Evolutionary conservation across 92 coral and sea anemone species (phyloP), one percentile per base, ranked within the genome.

Genomic region (Phenganax stokvisi): DNA sequence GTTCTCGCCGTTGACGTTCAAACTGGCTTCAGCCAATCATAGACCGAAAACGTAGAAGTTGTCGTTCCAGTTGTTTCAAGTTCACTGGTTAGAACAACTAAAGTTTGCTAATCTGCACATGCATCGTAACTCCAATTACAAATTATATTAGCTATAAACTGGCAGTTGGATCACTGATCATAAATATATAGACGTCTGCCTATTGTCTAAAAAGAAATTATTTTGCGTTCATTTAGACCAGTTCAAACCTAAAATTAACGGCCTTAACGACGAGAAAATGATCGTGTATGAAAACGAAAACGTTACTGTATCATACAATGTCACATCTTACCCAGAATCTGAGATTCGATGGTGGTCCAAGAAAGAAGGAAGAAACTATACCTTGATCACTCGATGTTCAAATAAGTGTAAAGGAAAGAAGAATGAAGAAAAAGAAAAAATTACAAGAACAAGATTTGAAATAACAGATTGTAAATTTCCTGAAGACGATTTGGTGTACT

Each of bases 391-490:
- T 31, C 13, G 2, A 7, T 67, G 72, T 31, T 59, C 65, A 59
- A 27, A 59, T 59, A 59, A 59, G 12, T 3, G 27, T 2, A 27
- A 12, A 10, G 10, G 13, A 6, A 67, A 51, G 72, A 67, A 6
- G 13, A 28, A 31, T 17, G 17, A 16, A 9, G 72, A 16, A 9
- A 67, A 67, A 67, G 72, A 27, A 27, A 67, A 6, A 29, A 67
- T 67, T 67, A 67, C 72, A 10, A 67, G 37, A 16, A 67, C 72
- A 67, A 67, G 72, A 8, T 67, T 67, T 67, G 51, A 28, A 31
- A 28, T 67, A 0, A 31, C 7, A 67, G 52, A 53, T 20, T 25
- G 25, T 9, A 11, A 56, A 74, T 28, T 16, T 74, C 79, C 59
- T 74, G 47, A 74, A 74, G 79, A 55, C 56, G 15, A 55, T 55